phyloP scores from a whole-genome alignment of 2,888 invertebrate genomes.

The Chaitophorus viminalis region DNA sequence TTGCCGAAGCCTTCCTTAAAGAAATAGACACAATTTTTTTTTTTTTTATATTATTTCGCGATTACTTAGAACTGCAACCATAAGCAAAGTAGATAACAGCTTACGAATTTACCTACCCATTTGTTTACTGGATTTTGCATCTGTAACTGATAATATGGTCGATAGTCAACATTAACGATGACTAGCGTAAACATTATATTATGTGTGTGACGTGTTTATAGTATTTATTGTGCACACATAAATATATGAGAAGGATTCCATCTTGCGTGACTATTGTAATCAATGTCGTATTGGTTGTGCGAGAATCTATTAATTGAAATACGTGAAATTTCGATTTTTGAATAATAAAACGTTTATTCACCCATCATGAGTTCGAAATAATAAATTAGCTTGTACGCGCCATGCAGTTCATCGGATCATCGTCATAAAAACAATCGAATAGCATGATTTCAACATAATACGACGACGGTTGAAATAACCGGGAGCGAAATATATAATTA shows the following conservation, averaged over 20 bases:
- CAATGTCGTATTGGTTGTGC: background rate
- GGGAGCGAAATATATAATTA: too few species aligned
- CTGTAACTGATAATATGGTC: background rate
- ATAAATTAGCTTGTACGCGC: background rate
- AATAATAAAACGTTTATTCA: background rate
- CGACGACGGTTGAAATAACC: background rate
- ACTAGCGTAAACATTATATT: background rate
- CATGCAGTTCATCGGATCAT: background rate
- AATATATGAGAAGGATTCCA: background rate
- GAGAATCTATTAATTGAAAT: background rate
- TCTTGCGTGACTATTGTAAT: slow-evolving; percentile 2
- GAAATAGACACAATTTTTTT: too few species aligned
- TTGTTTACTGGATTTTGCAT: background rate
- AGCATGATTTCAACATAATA: background rate
- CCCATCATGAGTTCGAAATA: background rate
- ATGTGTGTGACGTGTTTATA: background rate
- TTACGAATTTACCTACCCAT: too few species aligned
- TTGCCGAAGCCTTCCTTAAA: too few species aligned
- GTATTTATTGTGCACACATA: background rate
- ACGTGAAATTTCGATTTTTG: background rate
- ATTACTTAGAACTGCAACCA: too few species aligned
- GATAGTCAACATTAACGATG: background rate
- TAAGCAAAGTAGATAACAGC: too few species aligned
- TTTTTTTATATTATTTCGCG: too few species aligned
- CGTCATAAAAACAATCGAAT: too few species aligned